Conservation (phyloP, 53 echinoderm and acorn worm genomes). For the Stichopus horrens region DNA sequence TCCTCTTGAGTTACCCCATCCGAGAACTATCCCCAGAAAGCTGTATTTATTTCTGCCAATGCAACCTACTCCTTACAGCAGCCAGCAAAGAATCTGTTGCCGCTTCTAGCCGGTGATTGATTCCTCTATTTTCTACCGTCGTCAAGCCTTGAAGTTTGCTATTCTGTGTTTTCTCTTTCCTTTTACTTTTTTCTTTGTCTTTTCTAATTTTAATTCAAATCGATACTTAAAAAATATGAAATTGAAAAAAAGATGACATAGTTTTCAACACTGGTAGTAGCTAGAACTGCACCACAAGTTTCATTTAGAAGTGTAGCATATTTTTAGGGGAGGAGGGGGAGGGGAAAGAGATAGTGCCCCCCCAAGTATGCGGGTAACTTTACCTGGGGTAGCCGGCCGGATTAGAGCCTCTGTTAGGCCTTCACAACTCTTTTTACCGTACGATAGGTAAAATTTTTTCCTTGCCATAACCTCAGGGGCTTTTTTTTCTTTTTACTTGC, state of each 20-base stretch:
- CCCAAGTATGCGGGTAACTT: too few species aligned
- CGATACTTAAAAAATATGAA: neutral
- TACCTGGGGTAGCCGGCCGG: too few species aligned
- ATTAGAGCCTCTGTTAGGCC: too few species aligned
- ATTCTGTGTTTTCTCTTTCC: neutral
- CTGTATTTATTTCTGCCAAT: slow-evolving; percentile 70
- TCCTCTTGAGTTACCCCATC: slow-evolving; percentile 69
- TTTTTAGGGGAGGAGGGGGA: too few species aligned
- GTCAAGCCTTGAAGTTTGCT: slow-evolving; percentile 1
- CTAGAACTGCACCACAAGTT: neutral
- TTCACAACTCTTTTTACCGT: too few species aligned
- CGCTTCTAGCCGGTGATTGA: slow-evolving; percentile 49
- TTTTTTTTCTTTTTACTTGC: neutral
- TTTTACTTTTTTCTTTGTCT: neutral
- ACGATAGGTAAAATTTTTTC: neutral
- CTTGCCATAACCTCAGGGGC: neutral
- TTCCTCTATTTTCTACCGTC: neutral
- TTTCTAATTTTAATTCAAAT: neutral
- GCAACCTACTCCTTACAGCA: slow-evolving; percentile 70
- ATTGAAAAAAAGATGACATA: neutral
- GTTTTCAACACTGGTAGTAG: neutral
- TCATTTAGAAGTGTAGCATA: neutral
- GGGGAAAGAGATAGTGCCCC: too few species aligned
- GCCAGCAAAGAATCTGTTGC: slow-evolving; percentile 65
- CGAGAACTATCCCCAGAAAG: slow-evolving; percentile 71